Evolutionary conservation across 1,140 invertebrate genomes (phyloP).

Genomic region (Rhyacophila brunnea): DNA sequence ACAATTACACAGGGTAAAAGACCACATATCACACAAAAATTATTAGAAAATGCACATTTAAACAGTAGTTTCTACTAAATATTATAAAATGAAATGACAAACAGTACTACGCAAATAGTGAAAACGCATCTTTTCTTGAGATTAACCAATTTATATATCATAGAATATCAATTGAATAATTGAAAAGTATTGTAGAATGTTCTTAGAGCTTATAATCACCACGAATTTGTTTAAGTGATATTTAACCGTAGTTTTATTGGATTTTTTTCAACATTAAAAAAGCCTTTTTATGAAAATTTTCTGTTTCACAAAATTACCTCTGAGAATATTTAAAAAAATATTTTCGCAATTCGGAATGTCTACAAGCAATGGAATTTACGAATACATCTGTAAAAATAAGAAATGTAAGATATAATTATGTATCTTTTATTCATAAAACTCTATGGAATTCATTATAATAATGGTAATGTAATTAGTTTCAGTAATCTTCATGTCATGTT

Average conservation of each 20-base stretch:
- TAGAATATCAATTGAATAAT: slow-evolving; percentile 11
- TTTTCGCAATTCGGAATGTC: slow-evolving; percentile 2
- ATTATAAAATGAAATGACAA: slow-evolving; percentile 13
- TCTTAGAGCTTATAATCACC: slow-evolving; percentile 30
- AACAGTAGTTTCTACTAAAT: slow-evolving; percentile 30
- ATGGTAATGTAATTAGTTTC: slow-evolving; percentile 35
- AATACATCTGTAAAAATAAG: slow-evolving; percentile 23
- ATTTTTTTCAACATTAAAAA: too few relatives aligned
- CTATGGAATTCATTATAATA: slow-evolving; percentile 35
- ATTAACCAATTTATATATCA: slow-evolving; percentile 18
- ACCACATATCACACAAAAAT: slow-evolving; percentile 35
- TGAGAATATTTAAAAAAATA: background rate
- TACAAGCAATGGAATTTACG: slow-evolving; percentile 12
- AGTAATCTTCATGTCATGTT: slow-evolving; percentile 36
- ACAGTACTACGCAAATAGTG: background rate
- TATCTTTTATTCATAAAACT: slow-evolving; percentile 32
- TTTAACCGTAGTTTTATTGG: too few relatives aligned
- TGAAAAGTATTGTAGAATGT: slow-evolving; percentile 9
- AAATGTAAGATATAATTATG: slow-evolving; percentile 32
- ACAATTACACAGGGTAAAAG: slow-evolving; percentile 36
- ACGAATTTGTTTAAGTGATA: too few relatives aligned
- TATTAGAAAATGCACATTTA: slow-evolving; percentile 32
- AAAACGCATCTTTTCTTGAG: background rate
- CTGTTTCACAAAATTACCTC: slow-evolving; percentile 1
- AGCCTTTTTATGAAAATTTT: background rate